Conservation (phyloP, 2,797 vertebrate genomes). For the Rhynchonycteris naso region DNA sequence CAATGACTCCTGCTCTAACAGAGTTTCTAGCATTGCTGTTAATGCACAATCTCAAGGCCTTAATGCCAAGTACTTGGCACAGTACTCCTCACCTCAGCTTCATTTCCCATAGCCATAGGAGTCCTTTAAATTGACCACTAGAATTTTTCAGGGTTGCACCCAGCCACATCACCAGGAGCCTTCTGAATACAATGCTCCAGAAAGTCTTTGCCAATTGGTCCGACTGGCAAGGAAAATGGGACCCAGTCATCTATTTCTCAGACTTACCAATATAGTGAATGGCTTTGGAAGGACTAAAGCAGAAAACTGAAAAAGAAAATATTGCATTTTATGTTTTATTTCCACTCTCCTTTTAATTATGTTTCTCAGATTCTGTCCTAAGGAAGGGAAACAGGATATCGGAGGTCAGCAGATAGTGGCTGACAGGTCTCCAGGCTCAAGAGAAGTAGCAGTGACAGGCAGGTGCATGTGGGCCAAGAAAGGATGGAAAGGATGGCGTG, state of each 20-base stretch:
- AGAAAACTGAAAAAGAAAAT: slow-evolving; percentile 15
- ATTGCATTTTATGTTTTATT: neutral
- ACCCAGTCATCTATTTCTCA: neutral
- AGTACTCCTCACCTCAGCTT: neutral
- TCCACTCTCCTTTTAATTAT: neutral
- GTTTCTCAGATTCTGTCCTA: neutral
- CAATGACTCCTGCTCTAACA: neutral
- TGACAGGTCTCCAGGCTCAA: neutral
- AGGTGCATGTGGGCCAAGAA: neutral
- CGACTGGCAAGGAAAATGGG: neutral
- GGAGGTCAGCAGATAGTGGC: neutral
- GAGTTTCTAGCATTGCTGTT: neutral
- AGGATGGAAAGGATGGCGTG: neutral
- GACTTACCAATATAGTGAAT: neutral
- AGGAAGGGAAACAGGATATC: neutral
- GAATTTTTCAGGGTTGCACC: neutral
- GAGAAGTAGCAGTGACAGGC: neutral
- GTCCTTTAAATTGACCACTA: neutral
- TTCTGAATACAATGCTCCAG: neutral
- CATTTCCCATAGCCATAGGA: neutral
- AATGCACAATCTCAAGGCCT: neutral
- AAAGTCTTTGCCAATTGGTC: neutral
- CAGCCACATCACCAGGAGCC: neutral
- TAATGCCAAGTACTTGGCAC: neutral
- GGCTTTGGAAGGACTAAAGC: slow-evolving; percentile 32